Evolutionary conservation across 2,888 invertebrate species (phyloP), one percentile per base, ranked within the genome.

Genomic region (Petrophora chlorosata): DNA sequence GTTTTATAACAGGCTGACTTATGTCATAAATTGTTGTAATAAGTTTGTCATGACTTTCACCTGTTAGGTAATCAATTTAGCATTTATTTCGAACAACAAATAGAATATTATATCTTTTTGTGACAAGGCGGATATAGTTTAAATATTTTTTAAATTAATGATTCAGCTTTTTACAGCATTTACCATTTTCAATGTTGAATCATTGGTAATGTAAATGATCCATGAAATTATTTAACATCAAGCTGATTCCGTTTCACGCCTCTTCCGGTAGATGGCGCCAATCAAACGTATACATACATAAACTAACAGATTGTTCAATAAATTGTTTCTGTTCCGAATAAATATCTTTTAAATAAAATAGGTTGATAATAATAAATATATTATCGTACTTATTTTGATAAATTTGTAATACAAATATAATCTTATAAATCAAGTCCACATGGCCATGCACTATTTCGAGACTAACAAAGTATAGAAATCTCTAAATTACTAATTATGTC

Each of bases 171-270:
- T 41, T 23, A 25, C 12, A 23, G 30, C 52, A 59, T 72, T 64
- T 22, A 14, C 28, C 9, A 23, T 49, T 56, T 46, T 67, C 71
- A 69, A 75, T 75, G 56, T 43, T 76, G 44, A 44, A 45, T 45
- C 63, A 75, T 75, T 70, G 68, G 47, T 36, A 49, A 47, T 47
- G 63, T 55, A 65, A 74, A 73, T 73, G 59, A 45, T 49, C 28
- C n/a, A 4, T 1, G 12, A 2, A 7, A 19, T 9, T 23, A 14
- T 26, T 33, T 39, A 17, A 3, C 13, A 10, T 10, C 28, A 29
- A 40, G 14, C 35, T 38, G 15, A 30, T 33, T 25, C 25, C 13
- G 22, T 39, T 30, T 41, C 34, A 22, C n/a, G 14, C 8, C 8
- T 12, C 9, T 15, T 23, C 33, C 4, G 14, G 13, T 42, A 48